Conservation (phyloP, 2,113 vertebrate genomes). For the Corythornis vintsioides region DNA sequence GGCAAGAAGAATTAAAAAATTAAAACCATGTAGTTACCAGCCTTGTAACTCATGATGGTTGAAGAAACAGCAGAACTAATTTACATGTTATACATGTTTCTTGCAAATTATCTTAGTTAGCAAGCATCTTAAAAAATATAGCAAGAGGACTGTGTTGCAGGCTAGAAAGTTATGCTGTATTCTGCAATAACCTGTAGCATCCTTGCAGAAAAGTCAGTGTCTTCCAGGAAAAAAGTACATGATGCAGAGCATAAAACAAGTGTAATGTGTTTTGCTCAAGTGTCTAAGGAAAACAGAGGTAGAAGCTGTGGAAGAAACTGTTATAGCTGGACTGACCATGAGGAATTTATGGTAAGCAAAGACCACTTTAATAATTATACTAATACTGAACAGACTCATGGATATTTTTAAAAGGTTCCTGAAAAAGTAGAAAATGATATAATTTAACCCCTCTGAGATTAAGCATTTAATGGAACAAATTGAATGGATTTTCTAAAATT, state of each 20-base stretch:
- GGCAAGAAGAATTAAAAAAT: not conserved
- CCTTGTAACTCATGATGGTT: not conserved
- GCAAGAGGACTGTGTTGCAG: not conserved
- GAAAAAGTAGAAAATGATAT: not conserved
- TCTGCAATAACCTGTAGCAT: not conserved
- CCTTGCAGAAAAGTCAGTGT: not conserved
- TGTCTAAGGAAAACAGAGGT: not conserved
- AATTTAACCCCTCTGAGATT: not conserved
- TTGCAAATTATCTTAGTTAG: not conserved
- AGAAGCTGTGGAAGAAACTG: not conserved
- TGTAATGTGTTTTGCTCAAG: not conserved
- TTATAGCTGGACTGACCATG: not conserved
- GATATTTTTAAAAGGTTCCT: not conserved
- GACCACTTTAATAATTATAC: not conserved
- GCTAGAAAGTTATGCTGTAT: not conserved
- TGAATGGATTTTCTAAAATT: not conserved
- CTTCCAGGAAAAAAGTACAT: not conserved
- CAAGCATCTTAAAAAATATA: not conserved
- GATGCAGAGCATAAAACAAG: not conserved
- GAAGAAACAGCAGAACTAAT: not conserved
- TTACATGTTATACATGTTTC: not conserved
- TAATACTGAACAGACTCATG: not conserved
- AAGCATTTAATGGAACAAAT: not conserved
- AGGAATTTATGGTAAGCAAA: not conserved
- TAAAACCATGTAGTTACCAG: not conserved